Evolutionary conservation across 2,113 vertebrate genomes (phyloP).

Genomic region (Campylomormyrus numenius): DNA sequence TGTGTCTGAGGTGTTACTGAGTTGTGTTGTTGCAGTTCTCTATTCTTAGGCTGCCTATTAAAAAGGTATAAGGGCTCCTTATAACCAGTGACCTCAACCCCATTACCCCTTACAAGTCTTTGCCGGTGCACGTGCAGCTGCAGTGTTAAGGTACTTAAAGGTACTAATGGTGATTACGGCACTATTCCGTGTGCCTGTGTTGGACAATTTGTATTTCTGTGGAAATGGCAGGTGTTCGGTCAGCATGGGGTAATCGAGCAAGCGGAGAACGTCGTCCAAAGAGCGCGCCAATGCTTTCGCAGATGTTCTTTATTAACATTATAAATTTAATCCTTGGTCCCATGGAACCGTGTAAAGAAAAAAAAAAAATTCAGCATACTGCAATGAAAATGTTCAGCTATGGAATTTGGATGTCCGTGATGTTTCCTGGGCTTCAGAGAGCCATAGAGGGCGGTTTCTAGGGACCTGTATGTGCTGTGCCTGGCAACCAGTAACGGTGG

Average conservation of each 20-base stretch:
- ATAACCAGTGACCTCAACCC: not conserved
- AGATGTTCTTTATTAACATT: conserved; percentile 1
- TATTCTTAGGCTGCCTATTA: not conserved
- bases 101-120: not conserved
- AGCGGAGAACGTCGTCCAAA: not conserved
- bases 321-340: not conserved
- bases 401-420: not conserved
- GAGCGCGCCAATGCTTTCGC: not conserved
- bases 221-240: not conserved
- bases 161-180: not conserved
- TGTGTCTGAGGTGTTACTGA: not conserved
- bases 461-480: not conserved
- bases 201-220: not conserved
- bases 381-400: not conserved
- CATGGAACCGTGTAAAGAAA: not conserved
- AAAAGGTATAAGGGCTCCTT: not conserved
- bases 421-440: not conserved
- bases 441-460: not conserved
- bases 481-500: conserved; percentile 36
- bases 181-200: not conserved
- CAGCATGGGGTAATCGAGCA: not conserved
- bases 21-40: not conserved
- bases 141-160: not conserved
- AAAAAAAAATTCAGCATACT: not conserved
- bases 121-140: not conserved